phyloP scores from a whole-genome alignment of 2,113 vertebrate genomes.

The Rana temporaria region DNA sequence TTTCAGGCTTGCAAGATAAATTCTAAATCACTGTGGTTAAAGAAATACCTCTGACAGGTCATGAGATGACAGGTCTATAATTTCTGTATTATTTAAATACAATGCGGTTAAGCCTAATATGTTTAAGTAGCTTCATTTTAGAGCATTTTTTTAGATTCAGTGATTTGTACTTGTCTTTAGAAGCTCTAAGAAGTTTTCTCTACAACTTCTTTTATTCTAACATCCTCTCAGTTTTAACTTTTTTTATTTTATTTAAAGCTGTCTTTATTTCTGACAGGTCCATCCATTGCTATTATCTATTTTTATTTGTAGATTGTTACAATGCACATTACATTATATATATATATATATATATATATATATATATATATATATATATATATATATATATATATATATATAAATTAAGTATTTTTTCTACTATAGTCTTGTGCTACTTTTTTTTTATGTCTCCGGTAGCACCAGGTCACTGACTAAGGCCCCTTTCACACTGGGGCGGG shows the following conservation, averaged over 20 bases:
- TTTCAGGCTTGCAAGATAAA: slow-evolving; percentile 44
- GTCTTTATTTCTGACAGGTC: slow-evolving; percentile 29
- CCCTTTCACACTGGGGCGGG: too few relatives aligned
- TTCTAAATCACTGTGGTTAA: slow-evolving; percentile 53
- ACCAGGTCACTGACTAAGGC: too few relatives aligned
- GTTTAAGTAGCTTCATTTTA: slow-evolving; percentile 48
- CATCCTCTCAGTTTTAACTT: slow-evolving; percentile 16
- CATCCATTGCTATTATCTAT: slow-evolving; percentile 34
- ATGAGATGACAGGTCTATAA: slow-evolving; percentile 47
- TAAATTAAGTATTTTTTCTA: neutral
- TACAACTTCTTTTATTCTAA: slow-evolving; percentile 4
- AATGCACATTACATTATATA: slow-evolving; percentile 12
- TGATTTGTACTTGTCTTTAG: slow-evolving; percentile 50
- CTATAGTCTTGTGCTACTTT: neutral
- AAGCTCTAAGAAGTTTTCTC: slow-evolving; percentile 42
- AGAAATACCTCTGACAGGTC: slow-evolving; percentile 44
- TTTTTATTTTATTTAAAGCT: neutral
- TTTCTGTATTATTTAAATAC: slow-evolving; percentile 53
- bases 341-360: too few relatives aligned
- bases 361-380: too few relatives aligned
- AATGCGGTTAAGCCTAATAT: slow-evolving; percentile 44
- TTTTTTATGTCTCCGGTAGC: too few relatives aligned
- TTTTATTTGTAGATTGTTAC: slow-evolving; percentile 30
- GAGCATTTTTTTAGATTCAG: slow-evolving; percentile 33
- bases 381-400: too few relatives aligned